Conservation (phyloP, 2,888 invertebrate genomes). For the Rapana venosa region DNA sequence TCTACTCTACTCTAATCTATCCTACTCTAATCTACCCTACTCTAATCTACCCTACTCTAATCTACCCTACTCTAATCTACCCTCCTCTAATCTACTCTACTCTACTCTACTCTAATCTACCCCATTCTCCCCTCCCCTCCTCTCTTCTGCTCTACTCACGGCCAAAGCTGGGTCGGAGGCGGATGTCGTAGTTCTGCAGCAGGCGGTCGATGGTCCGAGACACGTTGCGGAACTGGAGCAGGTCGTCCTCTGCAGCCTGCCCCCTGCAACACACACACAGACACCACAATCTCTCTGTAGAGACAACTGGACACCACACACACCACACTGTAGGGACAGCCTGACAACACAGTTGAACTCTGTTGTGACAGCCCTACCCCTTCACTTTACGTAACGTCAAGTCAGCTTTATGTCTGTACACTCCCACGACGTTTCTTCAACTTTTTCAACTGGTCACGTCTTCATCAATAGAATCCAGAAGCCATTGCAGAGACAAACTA, state of each 20-base stretch:
- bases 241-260: constrained; percentile 17
- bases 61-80: neutral
- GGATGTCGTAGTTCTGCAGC: constrained; percentile 72
- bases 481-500: no score
- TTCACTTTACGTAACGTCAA: no score
- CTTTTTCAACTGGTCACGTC: no score
- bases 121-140: neutral
- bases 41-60: neutral
- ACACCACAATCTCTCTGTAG: no score
- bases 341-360: no score
- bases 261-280: neutral
- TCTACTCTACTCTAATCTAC: neutral
- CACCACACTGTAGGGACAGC: no score
- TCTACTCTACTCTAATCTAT: neutral
- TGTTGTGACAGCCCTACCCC: no score
- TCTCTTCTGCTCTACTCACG: constrained; percentile 54
- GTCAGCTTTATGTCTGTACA: no score
- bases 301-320: no score
- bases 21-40: neutral
- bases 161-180: constrained; percentile 74
- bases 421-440: no score
- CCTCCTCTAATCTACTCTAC: neutral
- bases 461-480: no score
- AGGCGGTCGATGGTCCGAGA: constrained; percentile 69
- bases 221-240: constrained; percentile 55